Evolutionary conservation across 2,113 vertebrate species (phyloP).

Genomic region (Hoplias malabaricus): DNA sequence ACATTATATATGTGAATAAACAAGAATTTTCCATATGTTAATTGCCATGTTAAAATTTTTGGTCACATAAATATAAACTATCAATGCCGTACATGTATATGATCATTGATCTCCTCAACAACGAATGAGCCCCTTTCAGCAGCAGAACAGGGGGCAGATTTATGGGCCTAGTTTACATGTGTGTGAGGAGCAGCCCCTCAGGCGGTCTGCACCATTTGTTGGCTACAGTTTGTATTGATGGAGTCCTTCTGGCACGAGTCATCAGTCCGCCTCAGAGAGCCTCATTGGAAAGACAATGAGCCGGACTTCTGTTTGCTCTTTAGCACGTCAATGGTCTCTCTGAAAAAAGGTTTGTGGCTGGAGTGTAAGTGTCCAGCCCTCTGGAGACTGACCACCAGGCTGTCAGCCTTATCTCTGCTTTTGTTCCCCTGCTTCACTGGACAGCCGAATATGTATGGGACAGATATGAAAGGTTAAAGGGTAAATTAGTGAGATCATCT

Average conservation of each 20-base stretch:
- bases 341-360: conserved; percentile 50
- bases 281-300: conserved; percentile 72
- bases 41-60: neutral
- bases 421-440: conserved; percentile 31
- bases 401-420: conserved; percentile 17
- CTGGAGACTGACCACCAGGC: conserved; percentile 38
- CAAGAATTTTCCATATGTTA: no score
- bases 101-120: conserved; percentile 22
- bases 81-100: conserved; percentile 36
- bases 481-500: neutral
- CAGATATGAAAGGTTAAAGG: conserved; percentile 43
- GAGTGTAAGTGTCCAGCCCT: conserved; percentile 59
- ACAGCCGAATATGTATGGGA: conserved; percentile 34
- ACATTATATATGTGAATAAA: no score
- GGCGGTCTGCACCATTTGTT: conserved; percentile 58
- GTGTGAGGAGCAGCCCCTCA: conserved; percentile 19
- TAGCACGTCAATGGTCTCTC: conserved; percentile 73
- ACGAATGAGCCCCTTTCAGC: conserved; percentile 3
- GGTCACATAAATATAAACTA: neutral
- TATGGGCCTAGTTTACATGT: conserved; percentile 31
- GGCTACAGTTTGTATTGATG: conserved; percentile 66
- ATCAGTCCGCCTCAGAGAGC: conserved; percentile 64
- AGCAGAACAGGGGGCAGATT: neutral
- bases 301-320: conserved; percentile 71
- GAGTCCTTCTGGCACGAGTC: conserved; percentile 64